These are phyloP conservation scores for Drosophila obscura DNA, from an alignment of 1,140 invertebrate species.

Conservation along the genomic window DNA sequence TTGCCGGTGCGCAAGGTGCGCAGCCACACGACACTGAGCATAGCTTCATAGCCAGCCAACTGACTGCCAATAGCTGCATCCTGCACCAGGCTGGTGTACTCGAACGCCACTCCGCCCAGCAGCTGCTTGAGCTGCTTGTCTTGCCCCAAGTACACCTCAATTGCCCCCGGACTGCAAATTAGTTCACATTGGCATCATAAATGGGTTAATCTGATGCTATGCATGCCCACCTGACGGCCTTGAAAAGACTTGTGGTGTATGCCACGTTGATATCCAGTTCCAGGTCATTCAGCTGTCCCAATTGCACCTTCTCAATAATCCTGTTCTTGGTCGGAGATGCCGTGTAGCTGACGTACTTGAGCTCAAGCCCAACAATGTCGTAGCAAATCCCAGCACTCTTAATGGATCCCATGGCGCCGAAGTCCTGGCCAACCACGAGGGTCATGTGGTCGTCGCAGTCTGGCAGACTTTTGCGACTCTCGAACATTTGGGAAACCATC, in stretches of 20 bases:
- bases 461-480: slow-evolving; percentile 23
- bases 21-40: slow-evolving; percentile 48
- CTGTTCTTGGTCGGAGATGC: slow-evolving; percentile 14
- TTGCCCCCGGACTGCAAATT: background rate
- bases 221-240: slow-evolving; percentile 12
- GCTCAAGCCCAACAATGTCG: slow-evolving; percentile 13
- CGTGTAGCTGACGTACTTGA: slow-evolving; percentile 49
- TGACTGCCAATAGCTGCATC: slow-evolving; percentile 1
- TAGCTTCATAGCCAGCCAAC: slow-evolving; percentile 12
- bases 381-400: slow-evolving; percentile 47
- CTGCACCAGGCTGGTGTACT: slow-evolving; percentile 26
- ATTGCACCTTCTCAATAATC: slow-evolving; percentile 34
- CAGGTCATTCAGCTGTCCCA: slow-evolving; percentile 39
- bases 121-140: slow-evolving; percentile 19
- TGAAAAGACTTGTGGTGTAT: slow-evolving; percentile 11
- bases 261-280: slow-evolving; percentile 29
- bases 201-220: background rate
- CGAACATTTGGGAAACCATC: slow-evolving; percentile 23
- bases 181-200: background rate
- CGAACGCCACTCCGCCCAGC: slow-evolving; percentile 8
- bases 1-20: slow-evolving; percentile 36
- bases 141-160: slow-evolving; percentile 5
- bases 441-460: slow-evolving; percentile 36
- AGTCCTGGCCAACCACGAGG: slow-evolving; percentile 34
- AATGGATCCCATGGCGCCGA: background rate